Conservation (phyloP, 2,113 vertebrate genomes). For the Elephantulus edwardii region DNA sequence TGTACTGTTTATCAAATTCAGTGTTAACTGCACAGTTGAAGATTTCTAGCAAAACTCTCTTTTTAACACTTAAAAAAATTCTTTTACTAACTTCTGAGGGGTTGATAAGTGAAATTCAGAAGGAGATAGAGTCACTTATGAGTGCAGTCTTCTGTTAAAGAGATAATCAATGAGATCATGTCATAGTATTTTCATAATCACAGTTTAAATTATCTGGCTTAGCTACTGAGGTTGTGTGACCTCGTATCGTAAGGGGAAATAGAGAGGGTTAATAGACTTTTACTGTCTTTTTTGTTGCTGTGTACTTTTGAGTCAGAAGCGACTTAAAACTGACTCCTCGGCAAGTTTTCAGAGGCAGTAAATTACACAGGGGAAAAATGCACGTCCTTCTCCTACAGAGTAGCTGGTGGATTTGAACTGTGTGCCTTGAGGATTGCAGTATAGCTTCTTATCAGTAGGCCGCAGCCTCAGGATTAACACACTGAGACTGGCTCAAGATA, state of each 20-base stretch:
- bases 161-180: not conserved
- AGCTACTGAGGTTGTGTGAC: not conserved
- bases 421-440: no score
- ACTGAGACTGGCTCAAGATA: no score
- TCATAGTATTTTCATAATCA: not conserved
- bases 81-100: conserved; percentile 43
- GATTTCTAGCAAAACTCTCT: conserved; percentile 74
- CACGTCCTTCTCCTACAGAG: no score
- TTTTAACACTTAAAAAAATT: conserved; percentile 70
- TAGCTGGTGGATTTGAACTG: no score
- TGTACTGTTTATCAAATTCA: conserved; percentile 77
- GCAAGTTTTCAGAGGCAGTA: no score
- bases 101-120: conserved; percentile 52
- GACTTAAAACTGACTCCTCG: no score
- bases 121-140: not conserved
- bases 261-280: not conserved
- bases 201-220: not conserved
- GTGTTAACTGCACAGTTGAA: conserved; percentile 72
- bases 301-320: no score
- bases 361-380: no score
- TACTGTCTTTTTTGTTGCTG: no score
- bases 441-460: no score
- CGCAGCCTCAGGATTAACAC: no score
- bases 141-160: conserved; percentile 12
- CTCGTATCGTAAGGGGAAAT: not conserved